Conservation (phyloP, 2,113 vertebrate genomes). For the Potamarius usumacintae region DNA sequence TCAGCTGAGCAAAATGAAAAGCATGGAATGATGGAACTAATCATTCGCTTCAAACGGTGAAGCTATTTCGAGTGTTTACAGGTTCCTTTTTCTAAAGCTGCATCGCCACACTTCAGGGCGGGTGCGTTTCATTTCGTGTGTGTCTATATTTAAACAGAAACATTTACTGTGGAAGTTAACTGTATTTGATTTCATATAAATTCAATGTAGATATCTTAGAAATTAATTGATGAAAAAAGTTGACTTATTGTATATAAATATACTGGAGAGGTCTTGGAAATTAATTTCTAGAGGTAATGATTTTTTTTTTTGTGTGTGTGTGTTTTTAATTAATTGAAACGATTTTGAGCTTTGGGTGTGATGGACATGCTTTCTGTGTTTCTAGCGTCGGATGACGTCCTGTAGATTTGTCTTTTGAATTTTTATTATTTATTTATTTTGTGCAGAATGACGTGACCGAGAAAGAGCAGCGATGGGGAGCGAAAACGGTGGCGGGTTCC, state of each 20-base stretch:
- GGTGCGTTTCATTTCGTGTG: background rate
- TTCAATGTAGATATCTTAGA: background rate
- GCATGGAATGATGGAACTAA: background rate
- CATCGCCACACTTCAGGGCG: background rate
- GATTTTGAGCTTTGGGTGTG: background rate
- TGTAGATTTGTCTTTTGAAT: too few relatives aligned
- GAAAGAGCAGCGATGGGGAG: conserved; percentile 96
- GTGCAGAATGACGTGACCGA: conserved; percentile 91
- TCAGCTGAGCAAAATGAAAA: background rate
- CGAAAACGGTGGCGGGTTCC: conserved; percentile 90
- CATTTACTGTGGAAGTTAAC: background rate
- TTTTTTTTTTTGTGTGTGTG: too few relatives aligned
- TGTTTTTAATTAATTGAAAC: background rate
- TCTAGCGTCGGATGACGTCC: background rate
- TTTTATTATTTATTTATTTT: background rate
- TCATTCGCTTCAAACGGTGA: background rate
- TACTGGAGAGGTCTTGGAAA: background rate
- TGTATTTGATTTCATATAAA: background rate
- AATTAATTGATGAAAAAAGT: background rate
- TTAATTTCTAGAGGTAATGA: background rate
- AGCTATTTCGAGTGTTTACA: background rate
- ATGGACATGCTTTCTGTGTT: background rate
- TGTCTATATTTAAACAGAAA: background rate
- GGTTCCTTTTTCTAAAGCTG: background rate
- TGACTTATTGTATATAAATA: background rate